Conservation (phyloP, 2,888 invertebrate genomes). For the Andrena marginata region DNA sequence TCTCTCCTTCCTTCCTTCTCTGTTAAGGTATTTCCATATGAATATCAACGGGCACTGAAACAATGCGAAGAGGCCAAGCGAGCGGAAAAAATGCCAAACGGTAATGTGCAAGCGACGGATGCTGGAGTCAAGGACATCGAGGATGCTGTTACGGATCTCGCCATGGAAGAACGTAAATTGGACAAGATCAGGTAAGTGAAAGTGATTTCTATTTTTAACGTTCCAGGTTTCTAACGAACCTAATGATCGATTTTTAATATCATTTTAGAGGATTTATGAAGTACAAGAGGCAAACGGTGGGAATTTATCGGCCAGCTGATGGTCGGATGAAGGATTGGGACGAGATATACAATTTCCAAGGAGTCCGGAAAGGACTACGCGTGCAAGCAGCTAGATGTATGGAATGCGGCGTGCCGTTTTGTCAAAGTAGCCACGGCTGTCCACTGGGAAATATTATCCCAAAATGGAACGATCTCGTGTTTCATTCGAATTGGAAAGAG, state of each 20-base stretch:
- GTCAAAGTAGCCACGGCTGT: slow-evolving; percentile 97
- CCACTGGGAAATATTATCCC: slow-evolving; percentile 99
- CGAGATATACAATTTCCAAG: slow-evolving; percentile 96
- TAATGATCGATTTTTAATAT: not conserved
- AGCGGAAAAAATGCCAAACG: slow-evolving; percentile 81
- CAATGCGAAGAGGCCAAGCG: slow-evolving; percentile 87
- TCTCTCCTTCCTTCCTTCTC: too few species aligned
- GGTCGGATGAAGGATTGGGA: slow-evolving; percentile 97
- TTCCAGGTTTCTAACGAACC: slow-evolving; percentile 33
- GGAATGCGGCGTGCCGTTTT: slow-evolving; percentile 99
- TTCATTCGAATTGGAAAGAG: slow-evolving; percentile 96
- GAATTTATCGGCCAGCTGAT: slow-evolving; percentile 93
- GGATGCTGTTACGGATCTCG: slow-evolving; percentile 92
- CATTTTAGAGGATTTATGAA: slow-evolving; percentile 95
- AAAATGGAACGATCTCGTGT: slow-evolving; percentile 99
- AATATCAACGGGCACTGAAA: slow-evolving; percentile 96
- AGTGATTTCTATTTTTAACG: slow-evolving; percentile 85
- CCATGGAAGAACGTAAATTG: slow-evolving; percentile 91
- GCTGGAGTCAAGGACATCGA: slow-evolving; percentile 93
- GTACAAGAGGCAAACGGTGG: slow-evolving; percentile 93
- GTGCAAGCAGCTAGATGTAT: slow-evolving; percentile 98
- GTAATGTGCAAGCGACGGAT: slow-evolving; percentile 82
- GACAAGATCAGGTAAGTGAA: slow-evolving; percentile 90
- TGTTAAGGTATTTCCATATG: slow-evolving; percentile 95
- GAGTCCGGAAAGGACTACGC: slow-evolving; percentile 95